Evolutionary conservation across 1,140 invertebrate species (phyloP), one percentile per base, ranked within the genome.

Genomic region (Propsilocerus akamusi): DNA sequence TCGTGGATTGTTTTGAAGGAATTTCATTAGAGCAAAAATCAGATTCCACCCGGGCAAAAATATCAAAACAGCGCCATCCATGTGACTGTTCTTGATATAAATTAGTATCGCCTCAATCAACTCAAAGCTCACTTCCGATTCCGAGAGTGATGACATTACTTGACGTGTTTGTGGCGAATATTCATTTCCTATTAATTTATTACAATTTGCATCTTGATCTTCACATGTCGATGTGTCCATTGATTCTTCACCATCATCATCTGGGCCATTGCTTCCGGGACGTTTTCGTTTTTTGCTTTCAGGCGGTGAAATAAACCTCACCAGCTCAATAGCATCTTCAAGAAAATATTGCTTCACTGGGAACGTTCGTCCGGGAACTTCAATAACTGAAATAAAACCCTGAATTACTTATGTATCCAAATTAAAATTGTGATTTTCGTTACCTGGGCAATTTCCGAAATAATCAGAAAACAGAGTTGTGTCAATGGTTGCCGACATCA

Each of bases 401-500:
- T n/a, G n/a, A n/a, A n/a, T n/a, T n/a, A n/a, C n/a, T n/a, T n/a
- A n/a, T n/a, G n/a, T n/a, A 49, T 64, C 63, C 52, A 66, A 63
- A 53, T 22, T 22, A 6, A 50, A 54, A 51, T 48, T 53, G 55
- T 53, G 14, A 76, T 62, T 0, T 89, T 78, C 1, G n/a, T n/a
- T n/a, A n/a, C n/a, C n/a, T n/a, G 87, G 88, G 66, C 90, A 93
- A 52, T 83, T 73, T 50, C 84, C 84, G 66, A 98, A 98, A 66
- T 98, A 98, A 10, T 80, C 70, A 3, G 81, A 78, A 65, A 99
- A 98, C 0, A 95, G 70, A 0, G 83, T 77, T 0, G 86, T 91
- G 58, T 96, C 91, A 50, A 98, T 89, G 0, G 95, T 96, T 4
- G 96, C 95, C 5, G 92, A 97, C 94, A 99, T 98, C 20, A 98